Percentiles rank a stretch among this genome's conserved stretches.
Evolutionary conservation across 2,888 invertebrate species (phyloP).

Genomic region (Heliconius erato): DNA sequence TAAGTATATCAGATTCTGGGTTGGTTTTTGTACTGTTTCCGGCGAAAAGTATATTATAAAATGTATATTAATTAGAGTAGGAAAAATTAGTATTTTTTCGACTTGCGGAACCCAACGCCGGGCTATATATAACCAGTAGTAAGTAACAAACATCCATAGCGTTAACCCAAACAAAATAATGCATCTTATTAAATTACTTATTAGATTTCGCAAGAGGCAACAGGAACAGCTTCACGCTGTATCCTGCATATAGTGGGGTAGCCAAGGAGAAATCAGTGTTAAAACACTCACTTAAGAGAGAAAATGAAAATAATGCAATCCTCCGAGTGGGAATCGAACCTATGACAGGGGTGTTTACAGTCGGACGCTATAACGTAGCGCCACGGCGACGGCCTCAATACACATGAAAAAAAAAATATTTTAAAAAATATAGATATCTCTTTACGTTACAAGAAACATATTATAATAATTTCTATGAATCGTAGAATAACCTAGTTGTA

Average conservation of each 20-base stretch:
- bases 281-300: too few relatives aligned
- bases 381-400: background rate
- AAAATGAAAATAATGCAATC: too few relatives aligned
- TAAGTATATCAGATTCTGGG: background rate
- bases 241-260: too few relatives aligned
- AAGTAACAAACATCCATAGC: background rate
- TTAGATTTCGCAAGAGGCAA: too few relatives aligned
- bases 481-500: conserved; percentile 24
- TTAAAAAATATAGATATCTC: background rate
- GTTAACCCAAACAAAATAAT: too few relatives aligned
- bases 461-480: conserved; percentile 4
- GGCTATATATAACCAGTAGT: background rate
- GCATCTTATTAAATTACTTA: too few relatives aligned
- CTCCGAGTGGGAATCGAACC: too few relatives aligned
- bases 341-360: background rate
- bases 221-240: too few relatives aligned
- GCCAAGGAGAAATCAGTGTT: too few relatives aligned
- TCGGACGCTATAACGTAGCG: background rate
- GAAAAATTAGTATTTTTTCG: background rate
- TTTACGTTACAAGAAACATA: background rate
- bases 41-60: background rate
- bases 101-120: background rate
- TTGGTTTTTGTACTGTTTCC: background rate
- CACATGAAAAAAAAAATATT: too few relatives aligned
- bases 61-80: background rate